Evolutionary conservation across 53 echinoderm and acorn worm genomes (phyloP).

Genomic region (Paelopatides confundens): DNA sequence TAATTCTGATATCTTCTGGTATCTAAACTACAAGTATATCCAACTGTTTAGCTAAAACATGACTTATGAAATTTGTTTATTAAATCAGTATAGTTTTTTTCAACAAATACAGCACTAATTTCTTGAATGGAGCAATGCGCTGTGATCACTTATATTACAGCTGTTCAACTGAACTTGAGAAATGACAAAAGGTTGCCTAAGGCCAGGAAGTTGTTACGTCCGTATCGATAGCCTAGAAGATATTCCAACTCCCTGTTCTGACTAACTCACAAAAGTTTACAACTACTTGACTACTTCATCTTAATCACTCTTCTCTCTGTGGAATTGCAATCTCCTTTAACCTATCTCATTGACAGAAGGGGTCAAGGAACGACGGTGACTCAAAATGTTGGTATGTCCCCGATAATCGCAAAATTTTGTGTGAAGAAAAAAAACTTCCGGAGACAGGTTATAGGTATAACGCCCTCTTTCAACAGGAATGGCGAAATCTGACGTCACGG

Average conservation of each 20-base stretch:
- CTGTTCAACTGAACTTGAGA: no score
- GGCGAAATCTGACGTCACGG: conserved; percentile 92
- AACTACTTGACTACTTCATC: no score
- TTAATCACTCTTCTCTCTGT: background rate
- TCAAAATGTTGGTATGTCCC: conserved; percentile 24
- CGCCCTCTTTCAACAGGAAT: conserved; percentile 48
- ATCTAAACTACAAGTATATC: no score
- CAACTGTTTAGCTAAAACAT: no score
- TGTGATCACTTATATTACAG: no score
- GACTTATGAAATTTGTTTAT: no score
- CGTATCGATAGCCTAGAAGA: background rate
- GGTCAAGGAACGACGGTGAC: background rate
- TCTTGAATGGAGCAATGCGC: no score
- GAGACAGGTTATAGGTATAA: conserved; percentile 1
- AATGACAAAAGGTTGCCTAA: background rate
- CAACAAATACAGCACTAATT: no score
- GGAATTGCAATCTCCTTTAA: background rate
- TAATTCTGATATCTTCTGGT: no score
- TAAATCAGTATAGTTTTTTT: no score
- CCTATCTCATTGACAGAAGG: background rate
- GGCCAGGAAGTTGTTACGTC: background rate
- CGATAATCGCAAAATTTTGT: background rate
- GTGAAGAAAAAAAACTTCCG: background rate
- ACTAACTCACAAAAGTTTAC: no score
- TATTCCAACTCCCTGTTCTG: no score